Evolutionary conservation across 2,113 vertebrate species (phyloP), one percentile per base, ranked within the genome.

Genomic region (Centropus unirufus): DNA sequence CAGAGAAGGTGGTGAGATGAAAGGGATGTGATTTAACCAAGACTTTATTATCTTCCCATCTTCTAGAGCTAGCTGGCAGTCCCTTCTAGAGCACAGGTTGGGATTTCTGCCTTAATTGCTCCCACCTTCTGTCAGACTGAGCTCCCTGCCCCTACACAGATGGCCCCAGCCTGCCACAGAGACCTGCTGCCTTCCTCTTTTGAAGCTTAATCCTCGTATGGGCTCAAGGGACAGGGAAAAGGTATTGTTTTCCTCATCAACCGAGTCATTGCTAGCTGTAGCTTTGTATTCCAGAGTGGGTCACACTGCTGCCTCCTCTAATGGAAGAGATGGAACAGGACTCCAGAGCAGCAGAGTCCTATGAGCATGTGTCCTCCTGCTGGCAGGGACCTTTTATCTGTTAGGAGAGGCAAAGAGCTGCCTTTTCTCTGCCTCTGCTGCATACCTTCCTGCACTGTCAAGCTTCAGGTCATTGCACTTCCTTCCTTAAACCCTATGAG

Each of bases 301-400:
- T n/a, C 6, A 6, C 44, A 9, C 8, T 39, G 10, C 30, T 80
- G 11, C 22, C 5, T 70, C 9, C 22, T 81, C 14, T 14, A 34
- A 10, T 8, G 15, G 64, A 78, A 52, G 26, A 82, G 39, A 17
- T 55, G 44, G 32, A 13, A 9, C 44, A 90, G 40, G 23, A 52
- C 15, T 70, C 19, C 44, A 42, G 34, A 62, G 39, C 29, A 51
- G 12, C 4, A 12, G 40, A 64, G 10, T 32, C 15, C 46, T 8
- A 16, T 0, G 0, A 27, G 13, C 0, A 0, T 15, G 6, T 46
- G 55, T 15, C 17, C 21, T 72, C 32, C 11, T 59, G 8, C 27
- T 90, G 23, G 32, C 15, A 26, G 23, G 19, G 11, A 26, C 52
- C 8, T 70, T 70, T 36, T 46, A 11, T 34, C 32, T 77, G 6